Percentiles rank a stretch among this genome's conserved stretches.
phyloP scores from a whole-genome alignment of 2,888 invertebrate genomes.

The Timema cristinae region DNA sequence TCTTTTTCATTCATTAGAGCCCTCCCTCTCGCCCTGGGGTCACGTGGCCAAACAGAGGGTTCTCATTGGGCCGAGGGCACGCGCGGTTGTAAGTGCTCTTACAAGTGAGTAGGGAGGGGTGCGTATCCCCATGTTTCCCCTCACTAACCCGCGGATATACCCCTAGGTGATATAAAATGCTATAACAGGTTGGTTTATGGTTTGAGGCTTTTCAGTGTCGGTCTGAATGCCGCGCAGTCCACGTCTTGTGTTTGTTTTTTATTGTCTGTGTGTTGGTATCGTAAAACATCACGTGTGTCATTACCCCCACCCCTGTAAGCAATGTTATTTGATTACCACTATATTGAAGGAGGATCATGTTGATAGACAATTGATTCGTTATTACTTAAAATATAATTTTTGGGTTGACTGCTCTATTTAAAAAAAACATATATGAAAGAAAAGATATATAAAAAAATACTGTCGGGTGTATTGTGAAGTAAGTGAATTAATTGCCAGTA shows the following conservation, averaged over 20 bases:
- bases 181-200: constrained; percentile 20
- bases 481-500: neutral
- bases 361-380: too few relatives aligned
- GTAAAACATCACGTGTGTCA: constrained; percentile 9
- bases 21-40: neutral
- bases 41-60: constrained; percentile 25
- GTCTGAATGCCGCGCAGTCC: constrained; percentile 3
- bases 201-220: constrained; percentile 22
- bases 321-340: too few relatives aligned
- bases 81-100: constrained; percentile 21
- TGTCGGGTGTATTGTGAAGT: too few relatives aligned
- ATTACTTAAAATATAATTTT: too few relatives aligned
- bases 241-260: neutral
- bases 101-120: too few relatives aligned
- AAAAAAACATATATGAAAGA: too few relatives aligned
- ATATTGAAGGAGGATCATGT: too few relatives aligned
- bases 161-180: constrained; percentile 26
- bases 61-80: constrained; percentile 29
- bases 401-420: too few relatives aligned
- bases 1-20: too few relatives aligned
- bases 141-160: constrained; percentile 12
- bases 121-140: neutral
- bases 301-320: too few relatives aligned
- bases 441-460: too few relatives aligned
- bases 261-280: neutral